Base-by-base conservation (phyloP, 2,888 invertebrate genomes). In the Lapara coniferarum region DNA sequence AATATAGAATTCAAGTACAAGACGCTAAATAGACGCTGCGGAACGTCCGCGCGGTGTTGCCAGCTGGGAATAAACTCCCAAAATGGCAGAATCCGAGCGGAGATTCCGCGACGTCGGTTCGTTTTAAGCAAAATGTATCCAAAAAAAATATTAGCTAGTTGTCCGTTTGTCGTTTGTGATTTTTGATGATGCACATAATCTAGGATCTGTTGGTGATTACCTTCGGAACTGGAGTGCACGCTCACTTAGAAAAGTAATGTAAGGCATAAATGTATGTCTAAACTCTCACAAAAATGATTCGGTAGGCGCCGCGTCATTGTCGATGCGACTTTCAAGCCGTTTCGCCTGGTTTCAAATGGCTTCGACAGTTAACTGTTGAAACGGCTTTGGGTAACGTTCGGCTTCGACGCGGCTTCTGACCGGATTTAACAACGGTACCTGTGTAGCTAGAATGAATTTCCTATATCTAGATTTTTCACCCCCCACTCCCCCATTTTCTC, bases 401-500 rank as follows among this genome's bases (percentile, higher is more conserved):
- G 63, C 46, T 10, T 63, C 49, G 19, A 46, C 19, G 63, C 46
- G 57, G 13, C 30, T 7, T 14, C 57, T 3, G 12, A 7, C 5
- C 81, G 76, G 77, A 77, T 68, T 66, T 68, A 66, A 68, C 46
- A 68, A 68, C 57, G 58, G 93, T 93, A 93, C 93, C 93, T 93
- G 93, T 91, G 89, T 93, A 93, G 93, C 88, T 93, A 93, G 93
- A 89, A 84, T 83, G 86, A 93, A 92, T 93, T 92, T 89, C 87
- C 83, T 86, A 83, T 82, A 76, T 63, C 63, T 63, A 76, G 71
- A 77, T 75, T 81, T 84, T 79, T 72, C 67, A 70, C 72, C 72
- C 75, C 19, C 25, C 16, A 4, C 75, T 78, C 37, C 37, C 37
- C 37, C 7, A 37, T 37, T 80, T 80, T 83, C 78, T 81, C 73